These are phyloP conservation scores for Carollia perspicillata DNA, from an alignment of 2,113 vertebrate species.

Conservation along the genomic window DNA sequence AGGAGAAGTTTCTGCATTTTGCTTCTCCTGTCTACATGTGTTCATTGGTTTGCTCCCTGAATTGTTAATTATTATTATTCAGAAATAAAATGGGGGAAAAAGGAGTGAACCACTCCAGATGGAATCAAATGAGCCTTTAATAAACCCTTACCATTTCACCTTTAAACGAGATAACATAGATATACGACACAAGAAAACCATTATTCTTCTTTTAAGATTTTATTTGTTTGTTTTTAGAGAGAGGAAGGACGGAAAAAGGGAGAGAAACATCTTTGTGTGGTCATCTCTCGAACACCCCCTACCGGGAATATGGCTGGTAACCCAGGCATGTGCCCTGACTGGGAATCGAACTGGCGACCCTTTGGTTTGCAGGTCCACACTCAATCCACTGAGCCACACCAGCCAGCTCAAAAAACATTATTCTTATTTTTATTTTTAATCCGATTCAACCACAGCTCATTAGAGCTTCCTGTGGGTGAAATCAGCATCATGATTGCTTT, in stretches of 20 bases:
- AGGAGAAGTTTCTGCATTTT: background rate
- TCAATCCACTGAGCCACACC: too few species aligned
- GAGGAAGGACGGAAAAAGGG: too few species aligned
- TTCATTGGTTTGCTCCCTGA: background rate
- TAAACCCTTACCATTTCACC: background rate
- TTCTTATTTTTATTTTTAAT: background rate
- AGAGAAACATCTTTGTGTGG: too few species aligned
- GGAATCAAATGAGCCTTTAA: slow-evolving; percentile 16
- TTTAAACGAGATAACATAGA: background rate
- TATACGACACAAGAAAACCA: background rate
- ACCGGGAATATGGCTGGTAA: too few species aligned
- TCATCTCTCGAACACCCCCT: too few species aligned
- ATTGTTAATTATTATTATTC: background rate
- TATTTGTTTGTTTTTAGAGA: too few species aligned
- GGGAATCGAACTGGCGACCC: too few species aligned
- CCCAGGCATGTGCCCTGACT: too few species aligned
- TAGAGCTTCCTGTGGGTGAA: background rate
- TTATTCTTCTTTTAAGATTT: background rate
- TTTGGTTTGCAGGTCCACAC: too few species aligned
- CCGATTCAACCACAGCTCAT: background rate
- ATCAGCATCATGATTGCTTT: background rate
- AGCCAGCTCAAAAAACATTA: background rate
- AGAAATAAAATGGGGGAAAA: background rate
- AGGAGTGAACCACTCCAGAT: background rate
- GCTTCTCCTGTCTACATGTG: background rate